Base-by-base conservation (phyloP, 2,888 invertebrate genomes). In the Nomada ferruginata region DNA sequence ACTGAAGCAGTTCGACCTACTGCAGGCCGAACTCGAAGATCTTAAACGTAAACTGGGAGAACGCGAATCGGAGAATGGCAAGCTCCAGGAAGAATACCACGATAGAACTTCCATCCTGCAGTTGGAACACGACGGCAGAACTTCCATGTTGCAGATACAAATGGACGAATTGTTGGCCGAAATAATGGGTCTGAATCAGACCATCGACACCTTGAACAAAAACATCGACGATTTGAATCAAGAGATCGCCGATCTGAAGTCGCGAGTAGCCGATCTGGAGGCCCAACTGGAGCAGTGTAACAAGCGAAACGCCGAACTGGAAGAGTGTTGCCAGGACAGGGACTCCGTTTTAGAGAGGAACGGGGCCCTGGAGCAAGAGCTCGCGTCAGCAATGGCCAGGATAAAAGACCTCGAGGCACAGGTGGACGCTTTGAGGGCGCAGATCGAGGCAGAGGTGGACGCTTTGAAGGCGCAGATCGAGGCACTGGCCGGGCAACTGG, bases 41-140 rank as follows among this genome's bases (percentile, higher is more conserved):
- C 69, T 91, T 72, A 87, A 87, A 65, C 85, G 88, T 5, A 80
- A 90, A 36, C 26, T 92, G 13, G 76, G 83, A 5, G 74, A 86
- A 29, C 75, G 90, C 29, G 71, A 89, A 69, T 44, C 42, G 2
- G 88, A 89, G 65, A 87, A 78, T 29, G 76, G 82, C 9, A 60
- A 89, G n/a, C 74, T 92, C 68, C 86, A 0, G 88, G 90, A 36
- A 86, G 88, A 13, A 87, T 36, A 89, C 66, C 86, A 89, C 60
- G 87, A 90, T 57, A 36, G 36, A 36, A 5, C 36, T 5, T 36
- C 36, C 7, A 36, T 7, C 36, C 36, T 36, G 5, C 36, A 36
- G 36, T 36, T 36, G 5, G 9, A 36, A 36, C 36, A 36, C 36
- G 36, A 7, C 0, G 36, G 36, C 36, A 36, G 36, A 36, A 36